A percentile compares a stretch with the other conserved stretches of the same genome.
Conservation (phyloP, 2,888 invertebrate genomes). For the Philhelius pedissequus region DNA sequence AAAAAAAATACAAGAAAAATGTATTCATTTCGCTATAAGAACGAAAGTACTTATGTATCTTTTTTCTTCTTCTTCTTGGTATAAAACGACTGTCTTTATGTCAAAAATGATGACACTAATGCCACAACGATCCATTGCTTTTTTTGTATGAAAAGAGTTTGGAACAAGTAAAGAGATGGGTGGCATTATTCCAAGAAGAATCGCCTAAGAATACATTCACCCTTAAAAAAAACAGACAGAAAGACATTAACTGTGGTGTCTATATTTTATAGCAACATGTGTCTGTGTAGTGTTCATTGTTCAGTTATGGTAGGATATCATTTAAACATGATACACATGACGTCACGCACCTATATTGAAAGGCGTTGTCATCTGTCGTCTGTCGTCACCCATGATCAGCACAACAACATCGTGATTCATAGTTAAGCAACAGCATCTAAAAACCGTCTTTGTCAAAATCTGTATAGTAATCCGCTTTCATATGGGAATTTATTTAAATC, state of each 20-base stretch:
- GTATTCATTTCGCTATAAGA: conserved; percentile 26
- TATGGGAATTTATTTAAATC: conserved; percentile 45
- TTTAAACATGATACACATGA: conserved; percentile 9
- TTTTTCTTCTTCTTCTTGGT: background rate
- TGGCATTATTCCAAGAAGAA: conserved; percentile 18
- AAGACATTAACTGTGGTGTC: conserved; percentile 37
- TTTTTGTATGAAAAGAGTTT: background rate
- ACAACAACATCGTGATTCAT: background rate
- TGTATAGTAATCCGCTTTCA: conserved; percentile 42
- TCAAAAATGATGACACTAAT: conserved; percentile 51
- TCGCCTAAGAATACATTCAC: background rate
- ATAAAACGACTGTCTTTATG: conserved; percentile 46
- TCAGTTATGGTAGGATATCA: background rate
- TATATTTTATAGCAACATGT: conserved; percentile 51
- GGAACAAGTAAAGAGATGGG: background rate
- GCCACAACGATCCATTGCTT: conserved; percentile 24
- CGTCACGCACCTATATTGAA: conserved; percentile 27
- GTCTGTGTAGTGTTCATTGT: conserved; percentile 6
- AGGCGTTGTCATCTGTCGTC: too few relatives aligned
- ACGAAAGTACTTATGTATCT: conserved; percentile 1
- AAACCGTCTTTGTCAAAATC: conserved; percentile 14
- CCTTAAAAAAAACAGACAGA: conserved; percentile 25
- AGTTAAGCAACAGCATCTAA: background rate
- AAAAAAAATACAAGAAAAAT: conserved; percentile 8
- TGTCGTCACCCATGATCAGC: conserved; percentile 7